A percentile compares a stretch with the other conserved stretches of the same genome.
phyloP scores from a whole-genome alignment of 2,113 vertebrate species.

The Tragelaphus strepsiceros region DNA sequence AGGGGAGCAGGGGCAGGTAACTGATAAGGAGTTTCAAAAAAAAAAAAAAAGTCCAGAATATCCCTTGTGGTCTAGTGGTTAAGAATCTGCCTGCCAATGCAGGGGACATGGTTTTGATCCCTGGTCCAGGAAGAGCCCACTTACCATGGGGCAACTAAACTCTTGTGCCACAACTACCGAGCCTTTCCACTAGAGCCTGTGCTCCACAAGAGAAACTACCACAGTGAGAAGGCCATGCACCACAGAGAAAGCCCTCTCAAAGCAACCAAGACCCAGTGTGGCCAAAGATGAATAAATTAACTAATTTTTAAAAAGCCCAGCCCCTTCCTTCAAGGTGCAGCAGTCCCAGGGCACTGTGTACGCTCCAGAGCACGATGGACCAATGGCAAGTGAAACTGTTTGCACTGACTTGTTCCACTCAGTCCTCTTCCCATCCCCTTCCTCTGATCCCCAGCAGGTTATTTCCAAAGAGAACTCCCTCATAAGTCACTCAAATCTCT shows the following conservation, averaged over 20 bases:
- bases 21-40: neutral
- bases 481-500: neutral
- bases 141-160: neutral
- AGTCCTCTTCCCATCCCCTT: neutral
- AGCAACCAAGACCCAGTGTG: fast-evolving
- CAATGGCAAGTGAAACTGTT: neutral
- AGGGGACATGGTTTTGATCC: neutral
- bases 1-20: neutral
- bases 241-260: neutral
- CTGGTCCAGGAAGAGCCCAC: neutral
- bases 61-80: neutral
- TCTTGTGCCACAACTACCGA: neutral
- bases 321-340: neutral
- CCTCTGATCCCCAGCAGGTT: neutral
- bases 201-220: neutral
- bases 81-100: neutral
- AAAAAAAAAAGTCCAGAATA: neutral
- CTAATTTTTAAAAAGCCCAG: neutral
- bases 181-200: neutral
- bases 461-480: neutral
- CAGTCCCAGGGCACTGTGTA: neutral
- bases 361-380: neutral
- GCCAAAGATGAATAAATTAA: neutral
- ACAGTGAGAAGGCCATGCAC: neutral
- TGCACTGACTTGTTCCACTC: neutral